Conservation (phyloP, 2,113 vertebrate species). For the Mormoops blainvillei region DNA sequence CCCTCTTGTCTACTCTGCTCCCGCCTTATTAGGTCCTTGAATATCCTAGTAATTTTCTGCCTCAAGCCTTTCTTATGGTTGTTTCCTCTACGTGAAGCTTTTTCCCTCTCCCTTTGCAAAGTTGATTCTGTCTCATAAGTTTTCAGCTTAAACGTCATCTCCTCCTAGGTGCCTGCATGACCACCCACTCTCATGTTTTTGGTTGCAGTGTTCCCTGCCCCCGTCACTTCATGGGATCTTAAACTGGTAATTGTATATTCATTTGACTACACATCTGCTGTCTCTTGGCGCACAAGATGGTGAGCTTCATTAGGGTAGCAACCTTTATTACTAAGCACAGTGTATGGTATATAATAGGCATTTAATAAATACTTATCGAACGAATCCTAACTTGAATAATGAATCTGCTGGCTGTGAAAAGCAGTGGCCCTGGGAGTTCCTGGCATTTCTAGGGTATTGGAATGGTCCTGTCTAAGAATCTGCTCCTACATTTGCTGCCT, state of each 20-base stretch:
- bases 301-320: background rate
- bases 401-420: background rate
- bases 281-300: background rate
- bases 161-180: background rate
- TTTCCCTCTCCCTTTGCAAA: background rate
- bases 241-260: background rate
- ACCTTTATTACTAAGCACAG: background rate
- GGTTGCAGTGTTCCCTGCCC: background rate
- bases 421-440: background rate
- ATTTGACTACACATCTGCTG: background rate
- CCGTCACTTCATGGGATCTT: background rate
- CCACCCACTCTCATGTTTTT: background rate
- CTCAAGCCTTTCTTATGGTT: background rate
- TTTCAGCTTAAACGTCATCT: background rate
- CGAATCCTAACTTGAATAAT: slow-evolving; percentile 27
- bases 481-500: background rate
- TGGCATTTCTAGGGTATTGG: slow-evolving; percentile 7
- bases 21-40: background rate
- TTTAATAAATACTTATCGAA: slow-evolving; percentile 14
- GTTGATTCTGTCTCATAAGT: background rate
- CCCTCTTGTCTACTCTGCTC: background rate
- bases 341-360: background rate
- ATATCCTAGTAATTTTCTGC: background rate
- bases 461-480: background rate
- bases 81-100: background rate